Evolutionary conservation across 2,888 invertebrate species (phyloP).

Genomic region (Macrophya annulata): DNA sequence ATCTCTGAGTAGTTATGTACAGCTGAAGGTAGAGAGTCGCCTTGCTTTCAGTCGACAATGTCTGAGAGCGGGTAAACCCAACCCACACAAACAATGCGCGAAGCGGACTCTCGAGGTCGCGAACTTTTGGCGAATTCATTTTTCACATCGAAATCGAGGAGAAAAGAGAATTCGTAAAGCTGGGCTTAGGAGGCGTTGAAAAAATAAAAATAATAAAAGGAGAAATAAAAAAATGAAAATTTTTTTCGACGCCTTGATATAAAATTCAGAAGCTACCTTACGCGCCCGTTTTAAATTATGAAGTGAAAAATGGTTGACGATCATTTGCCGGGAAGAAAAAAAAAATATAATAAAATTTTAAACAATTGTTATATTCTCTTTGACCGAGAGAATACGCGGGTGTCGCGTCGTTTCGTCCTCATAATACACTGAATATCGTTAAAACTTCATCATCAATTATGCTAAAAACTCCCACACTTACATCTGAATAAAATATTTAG

Average conservation of each 20-base stretch:
- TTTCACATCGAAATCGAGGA: constrained; percentile 38
- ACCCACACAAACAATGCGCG: constrained; percentile 1
- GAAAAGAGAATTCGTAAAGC: constrained; percentile 40
- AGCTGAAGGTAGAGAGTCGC: not conserved
- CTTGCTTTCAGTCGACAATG: constrained; percentile 36
- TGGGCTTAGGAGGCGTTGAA: constrained; percentile 8
- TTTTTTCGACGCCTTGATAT: constrained; percentile 20
- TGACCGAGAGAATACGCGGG: constrained; percentile 9
- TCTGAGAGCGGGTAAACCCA: not conserved
- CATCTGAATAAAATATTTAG: not conserved
- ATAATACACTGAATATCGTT: not conserved
- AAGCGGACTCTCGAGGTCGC: not conserved
- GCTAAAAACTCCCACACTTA: not conserved
- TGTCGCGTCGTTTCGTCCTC: not conserved
- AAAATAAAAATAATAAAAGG: not conserved
- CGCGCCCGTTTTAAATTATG: constrained; percentile 35
- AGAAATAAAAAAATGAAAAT: not conserved
- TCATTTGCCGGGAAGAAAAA: not conserved
- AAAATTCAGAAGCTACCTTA: constrained; percentile 18
- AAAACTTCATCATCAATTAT: not conserved
- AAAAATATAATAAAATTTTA: constrained; percentile 2
- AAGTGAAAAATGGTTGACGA: constrained; percentile 20
- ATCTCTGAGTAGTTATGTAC: constrained; percentile 55
- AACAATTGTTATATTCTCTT: constrained; percentile 33
- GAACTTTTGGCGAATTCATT: constrained; percentile 48